phyloP scores from a whole-genome alignment of 2,113 vertebrate genomes.

The Meriones unguiculatus region DNA sequence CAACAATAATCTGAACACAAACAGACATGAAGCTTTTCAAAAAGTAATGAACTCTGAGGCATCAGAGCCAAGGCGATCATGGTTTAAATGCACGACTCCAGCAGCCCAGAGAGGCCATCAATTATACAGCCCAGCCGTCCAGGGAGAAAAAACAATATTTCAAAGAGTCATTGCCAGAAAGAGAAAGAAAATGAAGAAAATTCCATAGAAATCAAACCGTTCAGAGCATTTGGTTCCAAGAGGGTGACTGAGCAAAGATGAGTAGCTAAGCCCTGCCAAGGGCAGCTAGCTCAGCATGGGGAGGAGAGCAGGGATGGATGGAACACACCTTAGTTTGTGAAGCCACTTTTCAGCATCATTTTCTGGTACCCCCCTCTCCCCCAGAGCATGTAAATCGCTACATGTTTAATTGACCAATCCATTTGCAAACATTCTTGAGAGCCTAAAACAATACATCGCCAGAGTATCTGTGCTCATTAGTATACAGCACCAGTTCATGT shows the following conservation, averaged over 20 bases:
- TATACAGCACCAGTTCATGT: neutral
- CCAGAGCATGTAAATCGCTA: neutral
- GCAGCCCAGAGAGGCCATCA: constrained; percentile 86
- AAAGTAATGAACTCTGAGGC: constrained; percentile 88
- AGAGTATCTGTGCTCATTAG: neutral
- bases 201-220: constrained; percentile 72
- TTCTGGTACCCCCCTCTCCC: neutral
- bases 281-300: neutral
- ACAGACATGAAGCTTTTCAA: constrained; percentile 86
- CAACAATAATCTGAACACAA: constrained; percentile 87
- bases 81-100: constrained; percentile 82
- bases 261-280: constrained; percentile 23
- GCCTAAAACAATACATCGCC: neutral
- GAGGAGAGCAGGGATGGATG: no score
- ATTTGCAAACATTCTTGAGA: neutral
- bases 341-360: neutral
- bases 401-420: neutral
- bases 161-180: constrained; percentile 81
- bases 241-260: constrained; percentile 56
- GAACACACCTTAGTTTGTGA: neutral
- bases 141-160: constrained; percentile 84
- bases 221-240: constrained; percentile 74
- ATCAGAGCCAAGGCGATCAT: constrained; percentile 81
- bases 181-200: constrained; percentile 83
- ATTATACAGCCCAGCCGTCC: constrained; percentile 84